Evolutionary conservation across 2,888 invertebrate species (phyloP).

Genomic region (Brenthis daphne): DNA sequence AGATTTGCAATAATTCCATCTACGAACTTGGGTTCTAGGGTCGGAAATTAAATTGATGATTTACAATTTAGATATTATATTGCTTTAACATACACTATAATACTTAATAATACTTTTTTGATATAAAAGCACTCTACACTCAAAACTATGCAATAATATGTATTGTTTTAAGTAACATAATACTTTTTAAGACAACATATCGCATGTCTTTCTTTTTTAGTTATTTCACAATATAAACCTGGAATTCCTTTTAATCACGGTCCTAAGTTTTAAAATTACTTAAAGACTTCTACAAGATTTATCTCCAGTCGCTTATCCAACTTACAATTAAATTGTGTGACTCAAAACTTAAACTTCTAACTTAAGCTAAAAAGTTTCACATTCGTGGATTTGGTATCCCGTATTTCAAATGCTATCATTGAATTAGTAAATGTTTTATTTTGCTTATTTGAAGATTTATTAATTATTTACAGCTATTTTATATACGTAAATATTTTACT

Average conservation of each 20-base stretch:
- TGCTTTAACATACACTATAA: too few species aligned
- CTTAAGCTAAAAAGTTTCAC: constrained; percentile 2
- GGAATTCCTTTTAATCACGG: not conserved
- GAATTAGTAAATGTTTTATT: not conserved
- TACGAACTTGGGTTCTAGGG: too few species aligned
- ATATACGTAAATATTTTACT: not conserved
- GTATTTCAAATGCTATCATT: not conserved
- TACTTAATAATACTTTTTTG: too few species aligned
- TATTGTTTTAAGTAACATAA: too few species aligned
- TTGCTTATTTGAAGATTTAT: not conserved
- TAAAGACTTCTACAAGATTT: constrained; percentile 2
- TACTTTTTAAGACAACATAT: not conserved
- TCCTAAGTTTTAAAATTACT: not conserved
- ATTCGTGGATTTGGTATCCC: not conserved
- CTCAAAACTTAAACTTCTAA: not conserved
- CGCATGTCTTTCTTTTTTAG: not conserved
- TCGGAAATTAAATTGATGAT: too few species aligned
- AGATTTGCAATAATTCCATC: too few species aligned
- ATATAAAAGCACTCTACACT: too few species aligned
- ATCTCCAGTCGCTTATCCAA: not conserved
- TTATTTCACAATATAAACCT: not conserved
- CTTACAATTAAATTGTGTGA: constrained; percentile 2
- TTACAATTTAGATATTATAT: too few species aligned
- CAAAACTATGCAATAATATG: too few species aligned
- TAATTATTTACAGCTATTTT: not conserved